Conservation (phyloP, 2,113 vertebrate genomes). For the Corythornis vintsioides region DNA sequence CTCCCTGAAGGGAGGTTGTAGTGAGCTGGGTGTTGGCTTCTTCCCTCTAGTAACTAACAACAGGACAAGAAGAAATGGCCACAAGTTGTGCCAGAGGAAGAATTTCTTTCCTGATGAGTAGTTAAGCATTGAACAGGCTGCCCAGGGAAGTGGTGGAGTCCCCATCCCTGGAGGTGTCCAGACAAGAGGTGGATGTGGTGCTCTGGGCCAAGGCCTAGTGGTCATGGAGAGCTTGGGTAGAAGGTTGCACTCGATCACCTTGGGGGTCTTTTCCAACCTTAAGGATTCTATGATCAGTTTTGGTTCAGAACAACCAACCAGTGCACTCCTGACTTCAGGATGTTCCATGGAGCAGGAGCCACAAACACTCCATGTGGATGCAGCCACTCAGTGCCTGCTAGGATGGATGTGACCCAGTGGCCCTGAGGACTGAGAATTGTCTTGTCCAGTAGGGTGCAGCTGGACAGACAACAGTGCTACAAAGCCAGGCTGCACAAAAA, state of each 20-base stretch:
- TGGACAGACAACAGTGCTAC: background rate
- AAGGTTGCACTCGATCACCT: background rate
- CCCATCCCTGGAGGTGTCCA: background rate
- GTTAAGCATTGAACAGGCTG: background rate
- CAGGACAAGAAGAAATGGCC: background rate
- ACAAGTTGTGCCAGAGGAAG: background rate
- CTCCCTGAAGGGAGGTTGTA: background rate
- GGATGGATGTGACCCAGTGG: background rate
- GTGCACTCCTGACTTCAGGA: background rate
- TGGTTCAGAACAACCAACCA: background rate
- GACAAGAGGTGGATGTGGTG: background rate
- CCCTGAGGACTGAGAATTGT: fast-evolving
- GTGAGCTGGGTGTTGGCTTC: background rate
- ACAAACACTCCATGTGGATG: background rate
- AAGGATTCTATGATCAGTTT: background rate
- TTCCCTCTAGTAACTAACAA: background rate
- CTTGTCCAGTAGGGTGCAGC: background rate
- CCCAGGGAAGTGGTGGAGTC: background rate
- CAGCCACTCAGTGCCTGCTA: background rate
- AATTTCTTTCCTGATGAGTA: background rate
- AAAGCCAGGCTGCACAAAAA: background rate
- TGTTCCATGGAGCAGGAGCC: background rate
- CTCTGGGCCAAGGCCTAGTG: background rate
- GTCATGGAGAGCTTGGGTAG: background rate
- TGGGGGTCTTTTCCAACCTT: background rate